phyloP scores from a whole-genome alignment of 2,797 vertebrate species.

The Lagodon rhomboides region DNA sequence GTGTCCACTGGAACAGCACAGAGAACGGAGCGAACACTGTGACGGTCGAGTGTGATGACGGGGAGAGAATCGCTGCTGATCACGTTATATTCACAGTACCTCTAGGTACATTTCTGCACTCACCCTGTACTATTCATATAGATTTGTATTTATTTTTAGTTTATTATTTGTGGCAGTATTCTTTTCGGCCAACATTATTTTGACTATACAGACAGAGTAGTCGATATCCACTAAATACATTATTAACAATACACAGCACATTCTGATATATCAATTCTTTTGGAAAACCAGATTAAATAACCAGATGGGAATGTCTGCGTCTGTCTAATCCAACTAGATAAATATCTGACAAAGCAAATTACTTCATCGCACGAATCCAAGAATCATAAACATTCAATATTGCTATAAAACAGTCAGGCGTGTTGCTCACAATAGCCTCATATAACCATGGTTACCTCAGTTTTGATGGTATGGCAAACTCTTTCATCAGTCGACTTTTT shows the following conservation, averaged over 20 bases:
- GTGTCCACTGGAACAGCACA: constrained; percentile 86
- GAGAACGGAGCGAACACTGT: constrained; percentile 73
- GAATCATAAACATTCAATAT: too few species aligned
- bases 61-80: constrained; percentile 85
- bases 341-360: not conserved
- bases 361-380: too few species aligned
- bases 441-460: too few species aligned
- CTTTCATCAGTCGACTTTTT: not conserved
- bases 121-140: not conserved
- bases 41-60: constrained; percentile 89
- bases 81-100: constrained; percentile 92
- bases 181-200: not conserved
- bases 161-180: not conserved
- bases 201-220: not conserved
- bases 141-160: not conserved
- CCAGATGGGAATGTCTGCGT: too few species aligned
- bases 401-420: not conserved
- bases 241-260: not conserved
- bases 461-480: not conserved
- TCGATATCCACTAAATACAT: not conserved
- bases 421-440: not conserved
- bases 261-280: too few species aligned
- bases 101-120: constrained; percentile 82
- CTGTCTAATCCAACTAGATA: not conserved
- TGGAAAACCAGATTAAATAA: not conserved